These are phyloP conservation scores for Daktulosphaira vitifoliae DNA, from an alignment of 1,140 invertebrate species.

Conservation along the genomic window DNA sequence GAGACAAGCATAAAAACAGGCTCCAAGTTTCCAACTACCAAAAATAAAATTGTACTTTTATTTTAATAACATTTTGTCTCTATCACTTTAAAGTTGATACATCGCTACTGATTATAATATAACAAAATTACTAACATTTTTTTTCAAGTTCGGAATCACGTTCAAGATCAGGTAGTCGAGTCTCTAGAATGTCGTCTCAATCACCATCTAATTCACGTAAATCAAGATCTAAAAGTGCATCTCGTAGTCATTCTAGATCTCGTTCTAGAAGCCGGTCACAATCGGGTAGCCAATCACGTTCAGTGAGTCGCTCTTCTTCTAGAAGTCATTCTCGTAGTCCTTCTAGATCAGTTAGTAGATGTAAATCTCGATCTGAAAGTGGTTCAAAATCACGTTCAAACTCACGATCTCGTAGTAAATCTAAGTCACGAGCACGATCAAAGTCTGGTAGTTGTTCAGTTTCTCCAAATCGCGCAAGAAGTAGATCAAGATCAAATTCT, in stretches of 20 bases:
- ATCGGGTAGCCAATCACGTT: slow-evolving; percentile 38
- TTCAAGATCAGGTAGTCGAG: slow-evolving; percentile 37
- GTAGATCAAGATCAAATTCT: slow-evolving; percentile 34
- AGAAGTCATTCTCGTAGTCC: slow-evolving; percentile 40
- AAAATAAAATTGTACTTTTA: too few relatives aligned
- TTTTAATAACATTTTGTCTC: too few relatives aligned
- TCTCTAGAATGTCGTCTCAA: slow-evolving; percentile 22
- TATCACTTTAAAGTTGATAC: slow-evolving; percentile 19
- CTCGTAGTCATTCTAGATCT: slow-evolving; percentile 35
- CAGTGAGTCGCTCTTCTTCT: slow-evolving; percentile 23
- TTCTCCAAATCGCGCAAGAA: slow-evolving; percentile 23
- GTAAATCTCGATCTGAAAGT: slow-evolving; percentile 35
- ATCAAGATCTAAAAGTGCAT: slow-evolving; percentile 40
- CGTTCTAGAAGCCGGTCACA: slow-evolving; percentile 34
- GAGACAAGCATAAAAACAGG: too few relatives aligned
- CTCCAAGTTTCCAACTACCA: too few relatives aligned
- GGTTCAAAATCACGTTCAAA: slow-evolving; percentile 38
- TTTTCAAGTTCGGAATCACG: slow-evolving; percentile 40
- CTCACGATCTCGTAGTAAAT: slow-evolving; percentile 36
- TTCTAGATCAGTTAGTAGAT: slow-evolving; percentile 40
- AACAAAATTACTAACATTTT: slow-evolving; percentile 21
- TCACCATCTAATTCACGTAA: slow-evolving; percentile 36
- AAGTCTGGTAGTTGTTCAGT: slow-evolving; percentile 36
- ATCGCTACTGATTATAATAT: slow-evolving; percentile 47
- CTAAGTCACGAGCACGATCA: slow-evolving; percentile 38